Conservation (phyloP, 1,140 invertebrate genomes). For the Holotrichia oblita region DNA sequence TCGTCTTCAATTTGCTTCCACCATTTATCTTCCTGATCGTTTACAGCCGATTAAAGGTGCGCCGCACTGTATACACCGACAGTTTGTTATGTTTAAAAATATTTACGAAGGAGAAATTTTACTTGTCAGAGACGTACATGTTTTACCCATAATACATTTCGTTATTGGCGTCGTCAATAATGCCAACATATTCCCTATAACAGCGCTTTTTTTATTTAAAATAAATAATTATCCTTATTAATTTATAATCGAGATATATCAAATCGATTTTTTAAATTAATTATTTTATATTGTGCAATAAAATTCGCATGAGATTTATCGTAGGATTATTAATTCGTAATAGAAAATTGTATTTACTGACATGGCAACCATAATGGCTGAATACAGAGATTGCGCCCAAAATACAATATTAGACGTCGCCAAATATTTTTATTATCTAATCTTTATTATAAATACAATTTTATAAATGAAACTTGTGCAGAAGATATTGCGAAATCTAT, state of each 20-base stretch:
- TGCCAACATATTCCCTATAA: constrained; percentile 51
- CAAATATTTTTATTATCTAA: too few species aligned
- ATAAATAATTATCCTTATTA: neutral
- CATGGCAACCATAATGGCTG: neutral
- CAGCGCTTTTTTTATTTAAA: neutral
- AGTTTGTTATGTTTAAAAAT: constrained; percentile 44
- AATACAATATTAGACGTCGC: too few species aligned
- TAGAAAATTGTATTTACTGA: neutral
- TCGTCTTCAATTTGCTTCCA: constrained; percentile 14
- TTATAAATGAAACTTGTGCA: too few species aligned
- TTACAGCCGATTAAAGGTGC: neutral
- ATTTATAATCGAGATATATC: neutral
- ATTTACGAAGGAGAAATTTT: constrained; percentile 52
- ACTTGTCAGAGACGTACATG: constrained; percentile 60
- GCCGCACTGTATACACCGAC: constrained; percentile 22
- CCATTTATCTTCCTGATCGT: constrained; percentile 20
- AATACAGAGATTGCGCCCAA: neutral
- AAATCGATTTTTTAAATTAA: neutral
- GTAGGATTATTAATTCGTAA: neutral
- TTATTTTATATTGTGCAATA: neutral
- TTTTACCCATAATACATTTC: constrained; percentile 57
- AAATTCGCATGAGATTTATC: neutral
- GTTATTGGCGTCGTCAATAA: constrained; percentile 57
- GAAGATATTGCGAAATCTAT: too few species aligned
- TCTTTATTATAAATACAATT: too few species aligned